phyloP scores from a whole-genome alignment of 2,113 vertebrate species.

The Eleginops maclovinus region DNA sequence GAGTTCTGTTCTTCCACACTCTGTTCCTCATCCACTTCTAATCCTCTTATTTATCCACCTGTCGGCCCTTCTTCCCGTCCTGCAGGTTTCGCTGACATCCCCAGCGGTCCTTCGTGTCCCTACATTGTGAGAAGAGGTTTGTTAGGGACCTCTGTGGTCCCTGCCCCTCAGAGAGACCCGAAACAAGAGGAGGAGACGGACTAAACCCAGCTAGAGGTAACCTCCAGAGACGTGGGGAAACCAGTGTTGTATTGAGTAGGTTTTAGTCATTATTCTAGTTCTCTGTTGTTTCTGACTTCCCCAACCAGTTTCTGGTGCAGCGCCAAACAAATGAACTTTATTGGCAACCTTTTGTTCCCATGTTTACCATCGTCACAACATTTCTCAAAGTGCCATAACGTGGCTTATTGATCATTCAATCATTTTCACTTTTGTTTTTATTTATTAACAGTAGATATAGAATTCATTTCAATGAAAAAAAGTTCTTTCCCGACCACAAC shows the following conservation, averaged over 20 bases:
- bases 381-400: no score
- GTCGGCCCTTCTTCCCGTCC: not conserved
- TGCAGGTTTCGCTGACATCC: slow-evolving; percentile 88
- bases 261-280: no score
- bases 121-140: slow-evolving; percentile 87
- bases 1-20: slow-evolving; percentile 13
- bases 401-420: no score
- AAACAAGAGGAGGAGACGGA: slow-evolving; percentile 67
- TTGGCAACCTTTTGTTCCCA: no score
- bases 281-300: no score
- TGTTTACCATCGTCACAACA: no score
- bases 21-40: not conserved
- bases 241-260: not conserved
- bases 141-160: slow-evolving; percentile 77
- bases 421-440: no score
- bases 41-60: not conserved
- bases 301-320: no score
- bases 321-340: no score
- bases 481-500: no score
- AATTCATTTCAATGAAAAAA: no score
- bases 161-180: slow-evolving; percentile 55
- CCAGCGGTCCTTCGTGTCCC: slow-evolving; percentile 83
- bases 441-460: no score
- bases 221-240: not conserved
- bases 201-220: slow-evolving; percentile 54